Evolutionary conservation across 2,888 invertebrate species (phyloP).

Genomic region (Thysanoteuthis rhombus): DNA sequence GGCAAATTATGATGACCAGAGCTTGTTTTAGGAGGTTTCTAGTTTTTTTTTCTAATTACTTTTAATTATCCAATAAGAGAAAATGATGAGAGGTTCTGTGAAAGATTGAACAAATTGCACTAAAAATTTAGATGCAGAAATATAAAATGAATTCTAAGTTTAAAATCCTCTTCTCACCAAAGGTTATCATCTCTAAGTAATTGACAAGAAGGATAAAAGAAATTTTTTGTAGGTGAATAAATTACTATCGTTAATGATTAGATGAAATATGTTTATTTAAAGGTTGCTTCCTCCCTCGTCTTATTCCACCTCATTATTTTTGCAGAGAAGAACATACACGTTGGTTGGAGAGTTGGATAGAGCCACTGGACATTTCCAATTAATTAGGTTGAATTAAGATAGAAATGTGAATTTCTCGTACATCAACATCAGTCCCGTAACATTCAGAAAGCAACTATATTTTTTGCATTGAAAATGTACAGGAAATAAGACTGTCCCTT

Average conservation of each 20-base stretch:
- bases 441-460: neutral
- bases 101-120: neutral
- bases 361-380: constrained; percentile 12
- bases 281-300: neutral
- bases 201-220: neutral
- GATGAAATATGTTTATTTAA: neutral
- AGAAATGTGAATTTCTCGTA: neutral
- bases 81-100: neutral
- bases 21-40: no score
- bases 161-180: neutral
- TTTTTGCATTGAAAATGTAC: neutral
- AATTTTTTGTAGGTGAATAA: neutral
- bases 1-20: neutral
- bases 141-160: neutral
- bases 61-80: no score
- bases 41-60: no score
- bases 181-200: neutral
- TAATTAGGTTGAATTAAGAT: neutral
- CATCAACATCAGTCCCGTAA: neutral
- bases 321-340: neutral
- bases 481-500: neutral
- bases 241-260: neutral
- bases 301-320: neutral
- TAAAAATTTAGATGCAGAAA: neutral
- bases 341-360: neutral